A percentile compares a stretch with the other conserved stretches of the same genome.
Conservation (phyloP, 2,113 vertebrate species). For the Labeo catla region DNA sequence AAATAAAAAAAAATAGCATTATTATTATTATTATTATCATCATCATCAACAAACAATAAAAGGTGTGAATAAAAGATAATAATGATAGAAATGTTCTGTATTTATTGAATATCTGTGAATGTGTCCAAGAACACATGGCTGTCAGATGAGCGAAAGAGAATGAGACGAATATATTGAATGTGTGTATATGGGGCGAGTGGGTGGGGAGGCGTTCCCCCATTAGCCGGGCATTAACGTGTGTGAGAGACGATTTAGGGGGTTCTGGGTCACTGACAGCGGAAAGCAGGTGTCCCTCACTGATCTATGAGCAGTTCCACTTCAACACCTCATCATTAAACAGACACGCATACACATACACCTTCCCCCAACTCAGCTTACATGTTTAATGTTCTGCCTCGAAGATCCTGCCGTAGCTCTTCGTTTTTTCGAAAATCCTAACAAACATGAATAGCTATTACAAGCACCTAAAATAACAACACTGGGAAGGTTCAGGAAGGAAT, state of each 20-base stretch:
- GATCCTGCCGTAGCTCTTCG: not conserved
- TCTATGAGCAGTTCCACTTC: conserved; percentile 70
- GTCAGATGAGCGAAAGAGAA: conserved; percentile 34
- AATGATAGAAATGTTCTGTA: not conserved
- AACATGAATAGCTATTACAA: conserved; percentile 37
- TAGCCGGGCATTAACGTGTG: conserved; percentile 51
- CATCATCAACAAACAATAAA: too few relatives aligned
- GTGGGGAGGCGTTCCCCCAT: not conserved
- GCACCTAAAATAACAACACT: conserved; percentile 43
- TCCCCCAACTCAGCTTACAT: conserved; percentile 43
- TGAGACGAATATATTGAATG: not conserved
- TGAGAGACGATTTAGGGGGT: conserved; percentile 59
- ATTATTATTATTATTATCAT: too few relatives aligned
- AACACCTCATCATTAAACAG: conserved; percentile 69
- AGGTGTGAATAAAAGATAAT: too few relatives aligned
- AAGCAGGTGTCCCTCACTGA: conserved; percentile 69
- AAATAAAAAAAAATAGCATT: not conserved
- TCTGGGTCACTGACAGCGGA: conserved; percentile 65
- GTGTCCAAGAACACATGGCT: conserved; percentile 42
- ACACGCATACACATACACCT: conserved; percentile 47
- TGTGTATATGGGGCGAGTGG: conserved; percentile 23
- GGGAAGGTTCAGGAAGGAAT: conserved; percentile 13
- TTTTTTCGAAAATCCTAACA: conserved; percentile 7
- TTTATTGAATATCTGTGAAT: not conserved
- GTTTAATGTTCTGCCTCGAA: not conserved